Conservation (phyloP, 2,113 vertebrate genomes). For the Eupsittula cactorum region DNA sequence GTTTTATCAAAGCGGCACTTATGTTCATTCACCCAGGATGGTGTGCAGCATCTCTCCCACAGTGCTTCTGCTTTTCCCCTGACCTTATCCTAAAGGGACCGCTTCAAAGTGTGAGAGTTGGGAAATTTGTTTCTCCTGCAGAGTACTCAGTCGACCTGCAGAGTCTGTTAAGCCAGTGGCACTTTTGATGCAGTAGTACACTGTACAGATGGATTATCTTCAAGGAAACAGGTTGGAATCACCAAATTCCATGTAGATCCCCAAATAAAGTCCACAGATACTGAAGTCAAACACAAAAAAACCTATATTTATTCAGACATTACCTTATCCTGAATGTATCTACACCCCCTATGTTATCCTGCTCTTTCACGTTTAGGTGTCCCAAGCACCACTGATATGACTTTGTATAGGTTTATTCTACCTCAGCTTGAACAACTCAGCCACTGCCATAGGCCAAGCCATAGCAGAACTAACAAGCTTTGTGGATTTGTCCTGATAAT, state of each 20-base stretch:
- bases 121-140: background rate
- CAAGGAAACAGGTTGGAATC: background rate
- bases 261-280: background rate
- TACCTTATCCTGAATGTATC: background rate
- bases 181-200: background rate
- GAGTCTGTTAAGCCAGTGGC: background rate
- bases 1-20: background rate
- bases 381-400: background rate
- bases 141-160: background rate
- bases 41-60: background rate
- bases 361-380: background rate
- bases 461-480: background rate
- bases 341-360: no score
- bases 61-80: background rate
- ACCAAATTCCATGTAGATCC: background rate
- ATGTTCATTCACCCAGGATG: background rate
- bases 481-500: background rate
- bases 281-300: background rate
- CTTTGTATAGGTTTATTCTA: background rate
- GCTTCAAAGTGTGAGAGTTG: background rate
- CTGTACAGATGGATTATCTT: background rate
- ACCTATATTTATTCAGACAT: background rate
- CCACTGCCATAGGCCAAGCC: background rate
- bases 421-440: background rate
- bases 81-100: background rate